These are phyloP conservation scores for Lucifuga dentata DNA, from an alignment of 2,113 vertebrate genomes.

Conservation along the genomic window DNA sequence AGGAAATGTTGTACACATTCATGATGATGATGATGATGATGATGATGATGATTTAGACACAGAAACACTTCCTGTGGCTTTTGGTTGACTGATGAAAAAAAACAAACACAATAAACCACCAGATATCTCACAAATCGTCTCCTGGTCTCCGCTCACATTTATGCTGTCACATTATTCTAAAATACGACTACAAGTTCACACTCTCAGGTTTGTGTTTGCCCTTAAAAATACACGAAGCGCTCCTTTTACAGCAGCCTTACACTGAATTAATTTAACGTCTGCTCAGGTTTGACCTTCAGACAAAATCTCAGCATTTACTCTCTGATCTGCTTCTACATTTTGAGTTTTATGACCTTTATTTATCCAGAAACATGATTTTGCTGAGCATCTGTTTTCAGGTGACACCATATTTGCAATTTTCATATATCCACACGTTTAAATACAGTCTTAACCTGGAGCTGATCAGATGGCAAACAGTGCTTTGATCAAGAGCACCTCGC, in stretches of 20 bases:
- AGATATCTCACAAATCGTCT: conserved; percentile 47
- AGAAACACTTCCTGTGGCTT: conserved; percentile 41
- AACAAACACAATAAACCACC: conserved; percentile 34
- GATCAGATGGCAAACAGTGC: no score
- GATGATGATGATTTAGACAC: no score
- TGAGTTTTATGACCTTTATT: conserved; percentile 29
- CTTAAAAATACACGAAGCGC: conserved; percentile 63
- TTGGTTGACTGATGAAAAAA: conserved; percentile 29
- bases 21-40: conserved; percentile 10
- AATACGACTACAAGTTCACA: conserved; percentile 46
- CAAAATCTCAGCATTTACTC: conserved; percentile 24
- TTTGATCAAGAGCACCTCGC: no score
- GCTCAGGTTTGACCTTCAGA: conserved; percentile 63
- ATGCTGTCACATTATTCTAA: conserved; percentile 65
- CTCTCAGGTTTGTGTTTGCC: conserved; percentile 48
- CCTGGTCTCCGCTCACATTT: conserved; percentile 28
- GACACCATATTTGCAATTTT: neutral
- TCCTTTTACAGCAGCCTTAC: conserved; percentile 42
- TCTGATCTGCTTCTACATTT: conserved; percentile 25
- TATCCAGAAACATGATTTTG: conserved; percentile 4
- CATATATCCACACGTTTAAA: neutral
- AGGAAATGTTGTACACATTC: conserved; percentile 36
- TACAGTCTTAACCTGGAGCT: neutral
- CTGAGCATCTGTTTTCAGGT: conserved; percentile 7
- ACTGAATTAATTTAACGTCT: conserved; percentile 55